Conservation (phyloP, 1,140 invertebrate species). For the Drosophila virilis region DNA sequence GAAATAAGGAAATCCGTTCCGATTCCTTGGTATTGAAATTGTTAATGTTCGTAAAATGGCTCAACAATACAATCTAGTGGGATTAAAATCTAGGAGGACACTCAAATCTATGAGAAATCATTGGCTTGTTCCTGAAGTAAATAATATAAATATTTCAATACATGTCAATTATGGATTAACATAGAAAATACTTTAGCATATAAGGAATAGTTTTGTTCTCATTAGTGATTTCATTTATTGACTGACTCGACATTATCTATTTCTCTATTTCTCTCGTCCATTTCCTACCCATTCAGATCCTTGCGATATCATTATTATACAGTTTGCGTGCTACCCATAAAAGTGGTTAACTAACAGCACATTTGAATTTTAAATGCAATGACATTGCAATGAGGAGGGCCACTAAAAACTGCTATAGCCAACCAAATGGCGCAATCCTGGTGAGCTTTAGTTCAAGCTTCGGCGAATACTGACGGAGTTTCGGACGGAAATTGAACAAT, state of each 20-base stretch:
- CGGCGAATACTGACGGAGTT: conserved; percentile 5
- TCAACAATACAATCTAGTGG: too few species aligned
- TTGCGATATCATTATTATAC: conserved; percentile 40
- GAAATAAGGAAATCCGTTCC: not conserved
- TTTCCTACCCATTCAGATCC: not conserved
- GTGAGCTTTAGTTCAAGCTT: conserved; percentile 2
- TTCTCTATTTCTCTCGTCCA: not conserved
- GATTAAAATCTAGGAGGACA: too few species aligned
- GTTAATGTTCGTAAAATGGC: too few species aligned
- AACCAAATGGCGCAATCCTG: conserved; percentile 11
- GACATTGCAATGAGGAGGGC: conserved; percentile 56
- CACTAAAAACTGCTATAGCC: conserved; percentile 2
- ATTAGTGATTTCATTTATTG: not conserved
- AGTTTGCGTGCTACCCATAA: conserved; percentile 46
- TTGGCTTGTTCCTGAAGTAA: not conserved
- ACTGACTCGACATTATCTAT: not conserved
- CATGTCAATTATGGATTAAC: not conserved
- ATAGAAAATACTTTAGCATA: too few species aligned
- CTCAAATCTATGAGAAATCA: too few species aligned
- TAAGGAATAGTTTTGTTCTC: too few species aligned
- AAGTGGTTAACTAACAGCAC: conserved; percentile 51
- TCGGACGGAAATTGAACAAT: conserved; percentile 52
- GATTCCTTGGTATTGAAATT: conserved; percentile 38
- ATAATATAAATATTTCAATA: not conserved
- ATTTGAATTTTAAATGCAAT: conserved; percentile 66